A percentile compares a stretch with the other conserved stretches of the same genome.
Conservation (phyloP, 2,113 vertebrate genomes). For the Polypterus senegalus region DNA sequence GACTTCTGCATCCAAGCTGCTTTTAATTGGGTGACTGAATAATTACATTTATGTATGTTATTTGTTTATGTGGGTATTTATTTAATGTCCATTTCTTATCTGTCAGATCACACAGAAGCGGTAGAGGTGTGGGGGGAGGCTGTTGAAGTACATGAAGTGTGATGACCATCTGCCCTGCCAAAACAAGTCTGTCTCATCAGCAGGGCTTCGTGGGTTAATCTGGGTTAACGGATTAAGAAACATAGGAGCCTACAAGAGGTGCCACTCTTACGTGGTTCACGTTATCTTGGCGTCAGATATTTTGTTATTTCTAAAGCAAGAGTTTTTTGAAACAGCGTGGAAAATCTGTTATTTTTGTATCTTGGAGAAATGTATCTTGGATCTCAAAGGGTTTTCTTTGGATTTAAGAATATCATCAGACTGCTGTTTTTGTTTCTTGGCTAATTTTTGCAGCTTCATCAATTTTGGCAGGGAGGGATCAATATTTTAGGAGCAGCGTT, state of each 20-base stretch:
- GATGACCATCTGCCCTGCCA: slow-evolving; percentile 46
- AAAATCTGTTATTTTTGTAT: neutral
- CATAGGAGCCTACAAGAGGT: slow-evolving; percentile 23
- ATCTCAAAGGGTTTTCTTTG: neutral
- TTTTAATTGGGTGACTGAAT: too few relatives aligned
- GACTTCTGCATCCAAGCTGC: too few relatives aligned
- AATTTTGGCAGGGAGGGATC: slow-evolving; percentile 19
- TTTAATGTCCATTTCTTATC: too few relatives aligned
- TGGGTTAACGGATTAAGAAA: slow-evolving; percentile 68
- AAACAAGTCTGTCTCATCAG: slow-evolving; percentile 30
- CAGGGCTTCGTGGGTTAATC: slow-evolving; percentile 52
- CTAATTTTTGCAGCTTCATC: slow-evolving; percentile 15
- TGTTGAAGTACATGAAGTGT: slow-evolving; percentile 25
- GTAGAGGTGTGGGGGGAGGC: too few relatives aligned
- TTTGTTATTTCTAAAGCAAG: too few relatives aligned
- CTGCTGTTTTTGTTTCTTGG: neutral
- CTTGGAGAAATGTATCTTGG: neutral
- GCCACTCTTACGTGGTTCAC: slow-evolving; percentile 15
- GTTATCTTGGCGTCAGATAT: too few relatives aligned
- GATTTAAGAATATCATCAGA: neutral
- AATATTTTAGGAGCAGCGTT: neutral
- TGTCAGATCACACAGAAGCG: too few relatives aligned
- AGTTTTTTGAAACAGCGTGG: too few relatives aligned
- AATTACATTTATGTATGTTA: too few relatives aligned
- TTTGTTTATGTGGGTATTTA: too few relatives aligned